phyloP scores from a whole-genome alignment of 2,888 invertebrate species.

The Gibbula magus region DNA sequence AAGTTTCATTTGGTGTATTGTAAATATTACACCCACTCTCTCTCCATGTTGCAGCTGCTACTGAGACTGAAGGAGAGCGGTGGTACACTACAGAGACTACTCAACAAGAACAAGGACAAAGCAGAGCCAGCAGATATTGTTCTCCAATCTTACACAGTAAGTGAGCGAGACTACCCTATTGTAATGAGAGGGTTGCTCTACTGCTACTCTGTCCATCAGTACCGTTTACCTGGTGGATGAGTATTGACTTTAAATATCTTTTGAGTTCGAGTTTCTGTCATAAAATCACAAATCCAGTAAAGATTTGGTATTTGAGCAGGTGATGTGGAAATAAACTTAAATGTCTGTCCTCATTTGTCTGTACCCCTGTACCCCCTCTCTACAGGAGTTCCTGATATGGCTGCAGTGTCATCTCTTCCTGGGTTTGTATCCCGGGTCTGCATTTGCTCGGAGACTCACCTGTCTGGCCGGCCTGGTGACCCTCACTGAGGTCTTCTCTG shows the following conservation, averaged over 20 bases:
- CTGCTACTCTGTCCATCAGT: too few relatives aligned
- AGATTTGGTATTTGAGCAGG: too few relatives aligned
- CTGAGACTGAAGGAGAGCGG: conserved; percentile 62
- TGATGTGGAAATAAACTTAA: too few relatives aligned
- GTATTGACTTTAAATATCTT: too few relatives aligned
- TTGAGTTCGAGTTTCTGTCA: too few relatives aligned
- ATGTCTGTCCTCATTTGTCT: too few relatives aligned
- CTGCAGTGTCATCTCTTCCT: conserved; percentile 54
- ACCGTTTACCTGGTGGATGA: too few relatives aligned
- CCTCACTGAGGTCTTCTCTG: conserved; percentile 45
- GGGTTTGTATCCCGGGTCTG: conserved; percentile 63
- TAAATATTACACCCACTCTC: neutral
- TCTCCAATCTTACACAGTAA: neutral
- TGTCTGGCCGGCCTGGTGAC: conserved; percentile 58
- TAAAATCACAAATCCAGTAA: too few relatives aligned
- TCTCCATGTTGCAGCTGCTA: conserved; percentile 54
- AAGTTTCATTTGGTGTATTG: too few relatives aligned
- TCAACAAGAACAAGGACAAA: conserved; percentile 22
- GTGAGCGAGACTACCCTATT: neutral
- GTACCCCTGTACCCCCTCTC: neutral
- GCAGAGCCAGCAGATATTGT: neutral
- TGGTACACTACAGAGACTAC: neutral
- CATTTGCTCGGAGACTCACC: conserved; percentile 67
- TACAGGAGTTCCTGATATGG: conserved; percentile 63
- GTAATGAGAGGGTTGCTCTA: too few relatives aligned